Evolutionary conservation across 2,888 invertebrate genomes (phyloP).

Genomic region (Euspilapteryx auroguttella): DNA sequence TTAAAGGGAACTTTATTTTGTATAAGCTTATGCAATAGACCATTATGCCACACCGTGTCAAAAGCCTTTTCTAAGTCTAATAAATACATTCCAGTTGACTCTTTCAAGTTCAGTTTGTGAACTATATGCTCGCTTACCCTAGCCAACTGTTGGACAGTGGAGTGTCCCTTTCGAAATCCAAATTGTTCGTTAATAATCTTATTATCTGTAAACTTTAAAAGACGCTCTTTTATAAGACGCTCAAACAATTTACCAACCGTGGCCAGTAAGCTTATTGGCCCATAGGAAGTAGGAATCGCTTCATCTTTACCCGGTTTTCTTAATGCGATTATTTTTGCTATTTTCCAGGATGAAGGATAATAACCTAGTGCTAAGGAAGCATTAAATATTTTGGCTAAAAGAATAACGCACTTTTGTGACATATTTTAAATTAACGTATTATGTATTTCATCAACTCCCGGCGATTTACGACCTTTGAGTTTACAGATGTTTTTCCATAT

Average conservation of each 20-base stretch:
- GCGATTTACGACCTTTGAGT: slow-evolving; percentile 4
- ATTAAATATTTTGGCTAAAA: slow-evolving; percentile 4
- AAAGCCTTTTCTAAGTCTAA: no score
- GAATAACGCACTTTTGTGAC: neutral
- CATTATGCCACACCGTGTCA: no score
- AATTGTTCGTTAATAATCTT: slow-evolving; percentile 5
- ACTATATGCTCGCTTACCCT: no score
- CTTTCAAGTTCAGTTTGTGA: slow-evolving; percentile 1
- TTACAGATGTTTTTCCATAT: slow-evolving; percentile 1
- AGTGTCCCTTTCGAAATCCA: slow-evolving; percentile 5
- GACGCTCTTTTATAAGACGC: slow-evolving; percentile 2
- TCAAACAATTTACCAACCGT: slow-evolving; percentile 6
- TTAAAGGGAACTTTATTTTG: slow-evolving; percentile 5
- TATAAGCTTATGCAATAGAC: slow-evolving; percentile 2
- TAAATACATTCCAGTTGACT: slow-evolving; percentile 3
- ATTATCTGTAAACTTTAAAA: no score
- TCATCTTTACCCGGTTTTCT: slow-evolving; percentile 5
- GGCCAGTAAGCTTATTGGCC: slow-evolving; percentile 7
- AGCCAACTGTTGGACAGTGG: slow-evolving; percentile 3
- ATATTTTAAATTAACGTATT: slow-evolving; percentile 1
- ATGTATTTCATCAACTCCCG: slow-evolving; percentile 3
- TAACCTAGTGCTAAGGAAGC: slow-evolving; percentile 3
- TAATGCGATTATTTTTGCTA: slow-evolving; percentile 4
- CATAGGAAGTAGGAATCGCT: slow-evolving; percentile 2
- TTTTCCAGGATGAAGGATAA: slow-evolving; percentile 6